Evolutionary conservation across 2,797 vertebrate species (phyloP).

Genomic region (Semaprochilodus insignis): DNA sequence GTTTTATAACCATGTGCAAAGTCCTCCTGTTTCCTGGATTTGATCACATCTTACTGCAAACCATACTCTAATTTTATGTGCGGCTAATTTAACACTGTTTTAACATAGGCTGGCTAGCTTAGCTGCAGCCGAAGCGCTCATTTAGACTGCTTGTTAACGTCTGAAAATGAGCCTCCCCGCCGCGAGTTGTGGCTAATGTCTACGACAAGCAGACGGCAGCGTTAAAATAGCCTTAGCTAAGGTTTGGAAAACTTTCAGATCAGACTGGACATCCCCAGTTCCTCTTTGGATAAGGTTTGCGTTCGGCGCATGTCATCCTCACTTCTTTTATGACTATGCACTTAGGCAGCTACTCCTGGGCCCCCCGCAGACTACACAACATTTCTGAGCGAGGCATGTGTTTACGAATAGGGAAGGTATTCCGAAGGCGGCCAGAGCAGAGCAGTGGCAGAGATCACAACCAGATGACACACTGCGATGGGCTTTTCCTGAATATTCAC

Average conservation of each 20-base stretch:
- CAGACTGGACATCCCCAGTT: not conserved
- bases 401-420: constrained; percentile 35
- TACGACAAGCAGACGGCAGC: no score
- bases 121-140: no score
- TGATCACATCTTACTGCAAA: no score
- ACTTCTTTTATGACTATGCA: constrained; percentile 53
- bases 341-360: not conserved
- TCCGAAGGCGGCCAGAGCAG: constrained; percentile 1
- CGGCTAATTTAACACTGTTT: no score
- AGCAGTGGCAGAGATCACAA: constrained; percentile 24
- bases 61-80: no score
- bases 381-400: constrained; percentile 40
- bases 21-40: no score
- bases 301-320: constrained; percentile 46
- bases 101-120: no score
- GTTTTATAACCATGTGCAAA: no score
- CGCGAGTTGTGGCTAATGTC: no score
- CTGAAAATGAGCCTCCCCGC: no score
- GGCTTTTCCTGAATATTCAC: constrained; percentile 27
- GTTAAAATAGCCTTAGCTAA: not conserved
- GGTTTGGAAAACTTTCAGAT: not conserved
- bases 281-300: not conserved
- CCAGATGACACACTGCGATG: constrained; percentile 26
- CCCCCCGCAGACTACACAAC: constrained; percentile 28
- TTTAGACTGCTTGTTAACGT: no score